A percentile compares a stretch with the other conserved stretches of the same genome.
Evolutionary conservation across 1,140 invertebrate genomes (phyloP).

Genomic region (Drosophila fuyamai): DNA sequence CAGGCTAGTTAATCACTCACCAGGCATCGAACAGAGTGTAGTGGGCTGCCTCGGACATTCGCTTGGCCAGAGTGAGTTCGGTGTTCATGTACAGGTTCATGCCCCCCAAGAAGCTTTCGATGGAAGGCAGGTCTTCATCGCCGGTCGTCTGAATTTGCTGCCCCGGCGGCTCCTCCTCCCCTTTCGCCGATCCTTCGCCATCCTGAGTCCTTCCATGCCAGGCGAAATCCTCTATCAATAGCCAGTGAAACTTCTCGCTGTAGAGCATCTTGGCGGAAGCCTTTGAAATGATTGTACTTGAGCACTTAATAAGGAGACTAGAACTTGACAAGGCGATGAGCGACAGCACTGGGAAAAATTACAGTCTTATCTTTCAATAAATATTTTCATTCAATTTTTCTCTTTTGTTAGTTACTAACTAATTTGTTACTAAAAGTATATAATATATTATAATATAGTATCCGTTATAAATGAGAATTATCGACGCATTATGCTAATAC

Average conservation of each 20-base stretch:
- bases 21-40: slow-evolving; percentile 79
- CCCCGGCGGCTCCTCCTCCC: slow-evolving; percentile 15
- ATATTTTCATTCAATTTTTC: too few species aligned
- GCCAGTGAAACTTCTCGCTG: slow-evolving; percentile 84
- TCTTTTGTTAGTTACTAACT: too few species aligned
- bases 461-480: too few species aligned
- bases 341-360: neutral
- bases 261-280: slow-evolving; percentile 82
- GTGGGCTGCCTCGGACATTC: slow-evolving; percentile 49
- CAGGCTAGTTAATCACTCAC: slow-evolving; percentile 44
- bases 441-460: too few species aligned
- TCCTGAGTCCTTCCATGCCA: slow-evolving; percentile 54
- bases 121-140: slow-evolving; percentile 44
- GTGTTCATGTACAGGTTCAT: slow-evolving; percentile 84
- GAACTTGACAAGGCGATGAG: slow-evolving; percentile 20
- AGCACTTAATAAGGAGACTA: slow-evolving; percentile 64
- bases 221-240: slow-evolving; percentile 84
- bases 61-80: slow-evolving; percentile 79
- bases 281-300: slow-evolving; percentile 74
- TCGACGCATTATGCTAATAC: too few species aligned
- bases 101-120: slow-evolving; percentile 79
- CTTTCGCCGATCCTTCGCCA: neutral
- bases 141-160: slow-evolving; percentile 20
- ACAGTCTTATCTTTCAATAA: too few species aligned
- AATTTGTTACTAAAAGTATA: too few species aligned